Percentiles rank a stretch among this genome's conserved stretches.
phyloP scores from a whole-genome alignment of 2,113 vertebrate species.

The Trochalopteron elliotii region DNA sequence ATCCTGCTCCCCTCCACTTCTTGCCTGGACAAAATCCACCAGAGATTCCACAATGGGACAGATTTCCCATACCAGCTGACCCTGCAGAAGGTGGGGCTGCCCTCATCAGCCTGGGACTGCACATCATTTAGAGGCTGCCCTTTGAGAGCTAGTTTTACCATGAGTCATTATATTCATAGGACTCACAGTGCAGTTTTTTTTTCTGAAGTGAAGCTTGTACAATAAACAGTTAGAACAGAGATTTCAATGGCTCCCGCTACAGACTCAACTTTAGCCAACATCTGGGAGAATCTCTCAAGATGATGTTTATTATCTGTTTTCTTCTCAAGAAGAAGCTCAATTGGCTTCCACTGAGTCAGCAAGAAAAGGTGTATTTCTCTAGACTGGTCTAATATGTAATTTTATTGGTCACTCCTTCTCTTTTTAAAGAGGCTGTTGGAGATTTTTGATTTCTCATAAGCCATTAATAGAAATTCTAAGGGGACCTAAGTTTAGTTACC shows the following conservation, averaged over 20 bases:
- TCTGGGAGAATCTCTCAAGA: constrained; percentile 14
- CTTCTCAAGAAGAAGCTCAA: neutral
- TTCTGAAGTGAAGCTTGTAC: neutral
- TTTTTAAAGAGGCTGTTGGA: neutral
- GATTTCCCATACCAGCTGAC: neutral
- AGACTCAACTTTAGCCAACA: neutral
- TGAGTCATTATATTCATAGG: neutral
- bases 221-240: neutral
- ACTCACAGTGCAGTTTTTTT: neutral
- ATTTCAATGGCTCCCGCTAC: neutral
- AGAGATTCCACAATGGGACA: neutral
- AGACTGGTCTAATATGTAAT: neutral
- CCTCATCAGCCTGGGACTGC: neutral
- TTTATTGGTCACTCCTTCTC: neutral
- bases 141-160: neutral
- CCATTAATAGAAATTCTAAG: neutral
- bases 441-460: neutral
- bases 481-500: neutral
- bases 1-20: rapidly evolving
- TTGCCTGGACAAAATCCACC: neutral
- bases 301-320: neutral
- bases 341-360: neutral
- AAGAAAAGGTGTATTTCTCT: neutral
- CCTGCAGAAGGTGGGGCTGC: rapidly evolving
- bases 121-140: neutral